phyloP scores from a whole-genome alignment of 2,797 vertebrate species.

The Allobates femoralis region DNA sequence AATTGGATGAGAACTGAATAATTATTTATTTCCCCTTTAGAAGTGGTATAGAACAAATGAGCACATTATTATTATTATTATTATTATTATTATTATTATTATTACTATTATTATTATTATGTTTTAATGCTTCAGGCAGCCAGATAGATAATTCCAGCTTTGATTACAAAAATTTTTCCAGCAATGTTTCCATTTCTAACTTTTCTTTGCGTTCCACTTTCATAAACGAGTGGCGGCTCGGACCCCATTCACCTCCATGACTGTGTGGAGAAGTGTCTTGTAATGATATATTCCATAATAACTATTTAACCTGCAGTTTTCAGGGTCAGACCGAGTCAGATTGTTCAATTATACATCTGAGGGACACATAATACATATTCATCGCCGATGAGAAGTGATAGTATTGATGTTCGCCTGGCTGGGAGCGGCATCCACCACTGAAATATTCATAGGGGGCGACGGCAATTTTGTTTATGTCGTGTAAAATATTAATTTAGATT shows the following conservation, averaged over 20 bases:
- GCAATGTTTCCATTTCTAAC: neutral
- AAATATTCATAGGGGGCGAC: constrained; percentile 50
- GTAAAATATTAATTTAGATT: constrained; percentile 53
- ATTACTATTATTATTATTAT: too few species aligned
- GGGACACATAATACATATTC: constrained; percentile 54
- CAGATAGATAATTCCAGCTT: neutral
- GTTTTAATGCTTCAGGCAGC: neutral
- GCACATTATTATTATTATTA: too few species aligned
- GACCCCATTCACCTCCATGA: constrained; percentile 37
- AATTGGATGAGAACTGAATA: too few species aligned
- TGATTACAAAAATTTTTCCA: neutral
- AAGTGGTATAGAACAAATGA: too few species aligned
- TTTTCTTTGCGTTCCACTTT: constrained; percentile 26
- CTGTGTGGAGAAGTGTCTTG: constrained; percentile 43
- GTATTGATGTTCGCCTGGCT: constrained; percentile 49
- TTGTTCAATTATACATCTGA: constrained; percentile 62
- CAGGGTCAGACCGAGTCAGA: constrained; percentile 45
- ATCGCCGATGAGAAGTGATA: constrained; percentile 43
- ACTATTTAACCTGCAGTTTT: constrained; percentile 56
- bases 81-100: too few species aligned
- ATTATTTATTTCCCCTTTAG: too few species aligned
- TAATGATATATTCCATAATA: constrained; percentile 57
- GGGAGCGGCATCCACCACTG: constrained; percentile 13
- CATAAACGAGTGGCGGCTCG: neutral
- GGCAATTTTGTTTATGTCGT: constrained; percentile 51